Percentiles rank a stretch among this genome's conserved stretches.
Conservation (phyloP, 2,797 vertebrate genomes). For the Pseudochirops corinnae region DNA sequence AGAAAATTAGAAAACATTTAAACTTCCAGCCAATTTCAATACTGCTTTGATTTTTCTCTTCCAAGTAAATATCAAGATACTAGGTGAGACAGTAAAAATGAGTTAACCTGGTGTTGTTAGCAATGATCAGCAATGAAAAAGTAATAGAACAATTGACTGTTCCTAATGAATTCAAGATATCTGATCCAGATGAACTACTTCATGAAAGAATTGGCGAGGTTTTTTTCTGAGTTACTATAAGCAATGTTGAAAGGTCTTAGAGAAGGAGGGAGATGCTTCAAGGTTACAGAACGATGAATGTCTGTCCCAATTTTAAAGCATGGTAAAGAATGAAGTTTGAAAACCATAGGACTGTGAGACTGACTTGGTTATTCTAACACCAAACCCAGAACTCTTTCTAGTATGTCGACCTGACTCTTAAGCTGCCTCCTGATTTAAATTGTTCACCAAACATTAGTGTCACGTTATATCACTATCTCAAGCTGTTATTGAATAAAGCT, state of each 20-base stretch:
- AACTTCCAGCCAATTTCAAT: neutral
- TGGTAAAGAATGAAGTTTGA: neutral
- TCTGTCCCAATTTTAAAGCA: neutral
- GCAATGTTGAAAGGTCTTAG: neutral
- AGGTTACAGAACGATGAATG: neutral
- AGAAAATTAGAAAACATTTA: conserved; percentile 41
- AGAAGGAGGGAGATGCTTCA: neutral
- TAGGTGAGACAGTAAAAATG: neutral
- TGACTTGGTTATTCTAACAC: neutral
- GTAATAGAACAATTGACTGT: neutral
- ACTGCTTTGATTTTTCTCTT: neutral
- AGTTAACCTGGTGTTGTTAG: neutral
- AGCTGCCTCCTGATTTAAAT: neutral
- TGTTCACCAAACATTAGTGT: neutral
- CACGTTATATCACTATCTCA: neutral
- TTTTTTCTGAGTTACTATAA: neutral
- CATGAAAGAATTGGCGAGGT: neutral
- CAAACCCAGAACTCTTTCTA: no score
- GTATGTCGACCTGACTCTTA: neutral
- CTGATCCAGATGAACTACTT: neutral
- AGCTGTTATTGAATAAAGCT: neutral
- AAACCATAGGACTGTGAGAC: neutral
- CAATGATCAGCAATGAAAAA: neutral
- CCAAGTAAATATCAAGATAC: neutral
- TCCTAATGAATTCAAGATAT: no score